phyloP scores from a whole-genome alignment of 2,113 vertebrate species.

The Hiodon alosoides region DNA sequence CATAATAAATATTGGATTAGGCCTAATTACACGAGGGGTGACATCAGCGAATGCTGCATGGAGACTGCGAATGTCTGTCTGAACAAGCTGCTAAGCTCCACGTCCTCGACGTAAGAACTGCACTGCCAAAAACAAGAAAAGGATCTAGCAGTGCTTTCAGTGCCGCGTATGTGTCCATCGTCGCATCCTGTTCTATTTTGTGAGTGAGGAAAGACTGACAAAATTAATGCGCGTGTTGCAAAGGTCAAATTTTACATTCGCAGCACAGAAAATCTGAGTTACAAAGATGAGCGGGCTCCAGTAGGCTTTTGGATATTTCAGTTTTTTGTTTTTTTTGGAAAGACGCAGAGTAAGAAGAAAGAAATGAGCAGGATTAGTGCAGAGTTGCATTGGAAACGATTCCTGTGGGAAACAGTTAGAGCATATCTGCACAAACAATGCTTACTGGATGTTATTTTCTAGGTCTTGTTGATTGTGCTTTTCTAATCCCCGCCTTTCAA shows the following conservation, averaged over 20 bases:
- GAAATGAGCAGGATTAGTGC: constrained; percentile 13
- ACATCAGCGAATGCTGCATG: constrained; percentile 11
- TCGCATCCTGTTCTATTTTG: not conserved
- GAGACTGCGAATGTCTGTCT: constrained; percentile 2
- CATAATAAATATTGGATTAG: constrained; percentile 23
- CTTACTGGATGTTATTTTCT: constrained; percentile 15
- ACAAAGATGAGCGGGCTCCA: not conserved
- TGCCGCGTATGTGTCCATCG: not conserved
- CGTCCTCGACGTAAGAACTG: not conserved
- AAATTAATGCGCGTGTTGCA: not conserved
- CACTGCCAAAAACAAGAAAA: not conserved
- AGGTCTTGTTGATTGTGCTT: constrained; percentile 6
- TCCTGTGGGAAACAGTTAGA: not conserved
- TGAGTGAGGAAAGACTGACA: not conserved
- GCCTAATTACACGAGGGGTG: constrained; percentile 18
- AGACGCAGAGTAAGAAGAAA: not conserved
- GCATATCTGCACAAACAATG: not conserved
- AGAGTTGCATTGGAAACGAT: not conserved
- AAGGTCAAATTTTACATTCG: not conserved
- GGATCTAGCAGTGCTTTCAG: not conserved
- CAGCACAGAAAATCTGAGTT: not conserved
- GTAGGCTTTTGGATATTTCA: not conserved
- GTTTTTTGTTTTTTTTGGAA: not conserved
- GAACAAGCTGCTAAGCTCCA: not conserved
- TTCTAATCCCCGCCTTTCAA: not conserved